Evolutionary conservation across 2,113 vertebrate genomes (phyloP).

Genomic region (Plectropomus leopardus): DNA sequence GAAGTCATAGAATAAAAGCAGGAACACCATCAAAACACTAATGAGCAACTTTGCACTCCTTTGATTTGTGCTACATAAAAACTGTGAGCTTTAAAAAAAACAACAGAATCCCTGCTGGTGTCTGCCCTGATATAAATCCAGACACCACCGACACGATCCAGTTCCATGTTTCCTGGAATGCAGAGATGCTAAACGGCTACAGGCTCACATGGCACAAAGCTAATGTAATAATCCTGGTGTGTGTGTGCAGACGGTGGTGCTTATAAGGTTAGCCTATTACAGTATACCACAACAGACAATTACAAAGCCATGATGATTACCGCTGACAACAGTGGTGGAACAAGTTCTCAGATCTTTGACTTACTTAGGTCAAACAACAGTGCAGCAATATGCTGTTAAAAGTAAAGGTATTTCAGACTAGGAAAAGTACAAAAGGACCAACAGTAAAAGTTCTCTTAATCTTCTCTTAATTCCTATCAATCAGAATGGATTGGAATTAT

Average conservation of each 20-base stretch:
- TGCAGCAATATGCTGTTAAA: neutral
- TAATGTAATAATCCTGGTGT: conserved; percentile 45
- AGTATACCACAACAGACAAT: conserved; percentile 38
- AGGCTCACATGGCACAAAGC: conserved; percentile 9
- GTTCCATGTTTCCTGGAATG: conserved; percentile 38
- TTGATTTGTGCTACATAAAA: neutral
- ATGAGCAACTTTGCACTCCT: neutral
- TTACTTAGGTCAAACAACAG: neutral
- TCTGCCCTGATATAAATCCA: conserved; percentile 28
- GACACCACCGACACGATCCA: conserved; percentile 4
- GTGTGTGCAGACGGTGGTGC: conserved; percentile 28
- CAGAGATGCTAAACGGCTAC: conserved; percentile 31
- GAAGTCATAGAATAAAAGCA: neutral
- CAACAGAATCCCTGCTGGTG: neutral
- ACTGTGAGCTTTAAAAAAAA: neutral
- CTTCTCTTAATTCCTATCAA: too few species aligned
- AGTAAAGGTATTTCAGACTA: neutral
- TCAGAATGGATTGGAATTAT: neutral
- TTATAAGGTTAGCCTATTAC: conserved; percentile 53
- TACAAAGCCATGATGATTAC: conserved; percentile 31
- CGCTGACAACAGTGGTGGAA: conserved; percentile 19
- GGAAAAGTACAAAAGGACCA: neutral
- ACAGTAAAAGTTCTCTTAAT: neutral
- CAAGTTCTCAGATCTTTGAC: neutral
- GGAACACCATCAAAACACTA: neutral